These are phyloP conservation scores for Epinephelus fuscoguttatus DNA, from an alignment of 2,113 vertebrate species.

Conservation along the genomic window DNA sequence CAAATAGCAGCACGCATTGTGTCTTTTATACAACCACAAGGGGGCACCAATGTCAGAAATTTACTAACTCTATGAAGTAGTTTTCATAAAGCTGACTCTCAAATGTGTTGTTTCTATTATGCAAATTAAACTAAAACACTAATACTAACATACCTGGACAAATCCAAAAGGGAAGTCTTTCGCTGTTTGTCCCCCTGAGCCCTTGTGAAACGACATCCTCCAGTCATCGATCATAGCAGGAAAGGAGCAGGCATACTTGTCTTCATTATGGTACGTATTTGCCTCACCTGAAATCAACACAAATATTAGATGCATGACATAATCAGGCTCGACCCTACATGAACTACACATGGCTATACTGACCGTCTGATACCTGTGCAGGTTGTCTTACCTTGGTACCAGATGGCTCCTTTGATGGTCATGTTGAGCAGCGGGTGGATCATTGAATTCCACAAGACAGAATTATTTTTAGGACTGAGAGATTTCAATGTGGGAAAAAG, in stretches of 20 bases:
- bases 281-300: slow-evolving; percentile 85
- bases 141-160: slow-evolving; percentile 86
- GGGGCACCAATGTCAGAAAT: no score
- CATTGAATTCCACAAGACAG: slow-evolving; percentile 95
- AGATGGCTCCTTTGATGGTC: slow-evolving; percentile 90
- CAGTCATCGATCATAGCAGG: slow-evolving; percentile 91
- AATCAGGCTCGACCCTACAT: no score
- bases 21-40: neutral
- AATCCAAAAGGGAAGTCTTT: slow-evolving; percentile 92
- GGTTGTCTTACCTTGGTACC: slow-evolving; percentile 90
- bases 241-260: slow-evolving; percentile 92
- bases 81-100: neutral
- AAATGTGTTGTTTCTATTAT: neutral
- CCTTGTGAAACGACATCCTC: slow-evolving; percentile 87
- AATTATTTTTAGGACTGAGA: slow-evolving; percentile 41
- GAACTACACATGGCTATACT: no score
- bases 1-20: neutral
- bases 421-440: slow-evolving; percentile 91
- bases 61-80: no score
- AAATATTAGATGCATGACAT: neutral
- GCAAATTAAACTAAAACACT: neutral
- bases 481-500: neutral
- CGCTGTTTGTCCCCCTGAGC: slow-evolving; percentile 86
- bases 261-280: slow-evolving; percentile 83
- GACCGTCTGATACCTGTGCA: neutral